phyloP scores from a whole-genome alignment of 2,888 invertebrate species.

The Caenorhabditis sp. region DNA sequence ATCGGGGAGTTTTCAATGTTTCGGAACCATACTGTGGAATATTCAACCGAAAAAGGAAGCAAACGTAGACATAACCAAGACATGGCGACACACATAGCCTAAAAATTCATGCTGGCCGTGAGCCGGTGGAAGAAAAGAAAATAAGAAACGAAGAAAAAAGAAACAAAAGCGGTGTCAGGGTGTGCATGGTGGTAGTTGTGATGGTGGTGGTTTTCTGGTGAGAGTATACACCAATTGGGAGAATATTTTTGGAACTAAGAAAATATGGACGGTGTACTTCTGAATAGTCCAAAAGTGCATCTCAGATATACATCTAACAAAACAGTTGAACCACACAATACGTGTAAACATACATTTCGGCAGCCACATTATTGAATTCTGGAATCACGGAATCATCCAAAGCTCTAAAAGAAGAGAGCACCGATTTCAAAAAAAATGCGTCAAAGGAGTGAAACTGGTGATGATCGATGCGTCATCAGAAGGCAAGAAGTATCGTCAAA shows the following conservation, averaged over 20 bases:
- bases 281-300: constrained; percentile 18
- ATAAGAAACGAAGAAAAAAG: constrained; percentile 27
- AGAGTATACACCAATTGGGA: neutral
- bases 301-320: constrained; percentile 5
- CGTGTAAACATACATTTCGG: constrained; percentile 62
- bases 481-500: constrained; percentile 19
- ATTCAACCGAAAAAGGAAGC: constrained; percentile 26
- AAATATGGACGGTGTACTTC: neutral
- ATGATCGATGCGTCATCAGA: constrained; percentile 46
- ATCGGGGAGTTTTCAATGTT: constrained; percentile 1
- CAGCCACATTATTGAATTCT: constrained; percentile 65
- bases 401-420: constrained; percentile 53
- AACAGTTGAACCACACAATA: constrained; percentile 24
- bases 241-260: neutral
- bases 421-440: constrained; percentile 46
- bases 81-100: constrained; percentile 18
- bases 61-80: constrained; percentile 28
- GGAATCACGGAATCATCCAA: constrained; percentile 63
- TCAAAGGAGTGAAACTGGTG: constrained; percentile 6
- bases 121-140: constrained; percentile 12
- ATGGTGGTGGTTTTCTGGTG: too few relatives aligned
- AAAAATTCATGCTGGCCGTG: constrained; percentile 36
- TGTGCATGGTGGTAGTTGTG: constrained; percentile 26
- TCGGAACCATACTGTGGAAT: constrained; percentile 4
- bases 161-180: constrained; percentile 46